These are phyloP conservation scores for Musca vetustissima DNA, from an alignment of 1,140 invertebrate genomes.

Conservation along the genomic window DNA sequence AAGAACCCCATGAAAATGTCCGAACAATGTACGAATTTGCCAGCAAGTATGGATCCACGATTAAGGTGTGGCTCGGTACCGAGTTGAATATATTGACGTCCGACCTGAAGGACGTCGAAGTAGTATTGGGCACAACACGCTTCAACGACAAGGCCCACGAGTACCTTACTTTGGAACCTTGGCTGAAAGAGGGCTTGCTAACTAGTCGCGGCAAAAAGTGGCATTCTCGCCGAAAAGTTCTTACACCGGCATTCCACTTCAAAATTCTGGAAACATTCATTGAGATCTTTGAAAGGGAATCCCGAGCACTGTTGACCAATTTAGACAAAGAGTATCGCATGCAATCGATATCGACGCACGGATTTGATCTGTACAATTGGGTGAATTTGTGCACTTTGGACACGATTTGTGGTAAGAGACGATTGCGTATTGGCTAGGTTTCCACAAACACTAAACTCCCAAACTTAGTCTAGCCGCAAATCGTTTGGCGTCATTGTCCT, in stretches of 20 bases:
- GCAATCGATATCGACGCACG: too few species aligned
- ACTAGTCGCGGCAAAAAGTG: constrained; percentile 70
- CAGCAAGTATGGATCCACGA: neutral
- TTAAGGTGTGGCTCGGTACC: constrained; percentile 38
- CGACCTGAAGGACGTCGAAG: constrained; percentile 39
- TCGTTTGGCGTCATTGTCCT: too few species aligned
- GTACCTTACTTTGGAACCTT: constrained; percentile 67
- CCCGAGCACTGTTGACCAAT: constrained; percentile 60
- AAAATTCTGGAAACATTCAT: constrained; percentile 77
- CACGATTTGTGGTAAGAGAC: constrained; percentile 68
- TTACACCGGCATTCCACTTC: constrained; percentile 87
- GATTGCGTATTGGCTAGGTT: too few species aligned
- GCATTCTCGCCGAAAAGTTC: constrained; percentile 72
- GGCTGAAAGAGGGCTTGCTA: constrained; percentile 74
- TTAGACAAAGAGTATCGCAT: constrained; percentile 41
- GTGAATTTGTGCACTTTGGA: constrained; percentile 70
- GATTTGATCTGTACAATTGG: constrained; percentile 61
- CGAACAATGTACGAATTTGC: constrained; percentile 2
- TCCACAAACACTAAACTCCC: too few species aligned
- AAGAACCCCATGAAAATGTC: constrained; percentile 33
- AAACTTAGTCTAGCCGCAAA: too few species aligned
- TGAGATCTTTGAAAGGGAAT: constrained; percentile 70
- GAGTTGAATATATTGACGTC: constrained; percentile 41
- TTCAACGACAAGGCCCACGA: constrained; percentile 41
- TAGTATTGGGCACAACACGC: constrained; percentile 33